Evolutionary conservation across 92 coral and sea anemone genomes (phyloP).

Genomic region (Meandrina meandrites): DNA sequence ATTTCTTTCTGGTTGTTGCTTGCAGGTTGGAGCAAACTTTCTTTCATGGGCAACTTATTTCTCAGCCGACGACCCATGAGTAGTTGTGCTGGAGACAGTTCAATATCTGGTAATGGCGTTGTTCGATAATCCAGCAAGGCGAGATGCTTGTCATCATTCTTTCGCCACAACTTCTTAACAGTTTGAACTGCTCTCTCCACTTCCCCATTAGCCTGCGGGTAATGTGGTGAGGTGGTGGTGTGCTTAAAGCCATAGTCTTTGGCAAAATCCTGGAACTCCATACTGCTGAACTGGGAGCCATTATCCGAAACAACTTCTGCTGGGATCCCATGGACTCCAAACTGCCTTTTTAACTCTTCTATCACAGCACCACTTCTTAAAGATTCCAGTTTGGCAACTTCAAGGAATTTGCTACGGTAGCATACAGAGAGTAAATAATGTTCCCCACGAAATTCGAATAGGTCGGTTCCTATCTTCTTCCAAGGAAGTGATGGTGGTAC

Average conservation of each 20-base stretch:
- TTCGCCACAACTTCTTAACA: slow-evolving; percentile 39
- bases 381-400: not conserved
- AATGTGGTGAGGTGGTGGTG: slow-evolving; percentile 35
- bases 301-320: not conserved
- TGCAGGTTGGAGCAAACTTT: too few species aligned
- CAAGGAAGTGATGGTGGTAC: slow-evolving; percentile 9
- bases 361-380: not conserved
- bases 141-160: slow-evolving; percentile 37
- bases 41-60: too few species aligned
- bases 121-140: slow-evolving; percentile 51
- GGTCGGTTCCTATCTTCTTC: slow-evolving; percentile 27
- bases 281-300: slow-evolving; percentile 39
- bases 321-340: slow-evolving; percentile 14
- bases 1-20: not conserved
- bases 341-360: slow-evolving; percentile 10
- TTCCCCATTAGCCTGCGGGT: too few species aligned
- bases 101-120: slow-evolving; percentile 43
- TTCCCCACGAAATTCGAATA: slow-evolving; percentile 21
- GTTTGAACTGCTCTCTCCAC: too few species aligned
- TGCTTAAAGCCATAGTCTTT: slow-evolving; percentile 32
- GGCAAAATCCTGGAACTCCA: slow-evolving; percentile 30
- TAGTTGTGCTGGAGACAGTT: slow-evolving; percentile 49
- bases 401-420: not conserved
- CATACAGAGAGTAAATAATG: slow-evolving; percentile 12
- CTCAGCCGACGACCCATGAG: slow-evolving; percentile 42